phyloP scores from a whole-genome alignment of 2,797 vertebrate species.

The Sarcoramphus papa region DNA sequence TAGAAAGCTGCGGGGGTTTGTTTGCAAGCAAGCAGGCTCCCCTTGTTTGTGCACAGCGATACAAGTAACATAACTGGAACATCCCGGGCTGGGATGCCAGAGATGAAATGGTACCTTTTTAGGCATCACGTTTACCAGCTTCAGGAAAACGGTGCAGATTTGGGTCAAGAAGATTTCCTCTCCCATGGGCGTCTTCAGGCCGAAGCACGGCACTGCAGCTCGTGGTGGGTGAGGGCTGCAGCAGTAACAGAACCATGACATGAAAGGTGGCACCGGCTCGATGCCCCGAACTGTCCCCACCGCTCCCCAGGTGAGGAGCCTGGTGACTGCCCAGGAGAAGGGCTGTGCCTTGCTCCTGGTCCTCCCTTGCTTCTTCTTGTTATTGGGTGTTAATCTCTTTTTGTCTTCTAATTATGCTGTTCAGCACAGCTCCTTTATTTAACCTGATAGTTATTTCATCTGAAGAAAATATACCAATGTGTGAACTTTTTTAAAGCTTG shows the following conservation, averaged over 20 bases:
- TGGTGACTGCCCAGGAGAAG: neutral
- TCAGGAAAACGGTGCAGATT: neutral
- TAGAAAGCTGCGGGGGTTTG: neutral
- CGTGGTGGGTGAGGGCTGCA: rapidly evolving
- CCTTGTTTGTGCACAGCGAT: no score
- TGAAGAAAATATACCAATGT: neutral
- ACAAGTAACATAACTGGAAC: no score
- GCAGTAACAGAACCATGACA: neutral
- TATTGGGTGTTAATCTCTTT: neutral
- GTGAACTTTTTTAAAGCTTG: neutral
- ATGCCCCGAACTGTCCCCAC: neutral
- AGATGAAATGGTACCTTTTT: neutral
- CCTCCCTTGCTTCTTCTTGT: neutral
- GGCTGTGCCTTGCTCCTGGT: neutral
- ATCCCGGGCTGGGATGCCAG: neutral
- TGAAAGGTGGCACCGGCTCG: neutral
- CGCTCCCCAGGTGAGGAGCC: neutral
- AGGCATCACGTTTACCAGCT: neutral
- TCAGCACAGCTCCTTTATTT: neutral
- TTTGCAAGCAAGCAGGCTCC: neutral
- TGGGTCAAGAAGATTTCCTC: neutral
- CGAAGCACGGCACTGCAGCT: rapidly evolving
- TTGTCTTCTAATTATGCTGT: neutral
- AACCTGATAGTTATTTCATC: neutral
- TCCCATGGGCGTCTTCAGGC: no score